These are phyloP conservation scores for Jacana jacana DNA, from an alignment of 2,113 vertebrate genomes.

Conservation along the genomic window DNA sequence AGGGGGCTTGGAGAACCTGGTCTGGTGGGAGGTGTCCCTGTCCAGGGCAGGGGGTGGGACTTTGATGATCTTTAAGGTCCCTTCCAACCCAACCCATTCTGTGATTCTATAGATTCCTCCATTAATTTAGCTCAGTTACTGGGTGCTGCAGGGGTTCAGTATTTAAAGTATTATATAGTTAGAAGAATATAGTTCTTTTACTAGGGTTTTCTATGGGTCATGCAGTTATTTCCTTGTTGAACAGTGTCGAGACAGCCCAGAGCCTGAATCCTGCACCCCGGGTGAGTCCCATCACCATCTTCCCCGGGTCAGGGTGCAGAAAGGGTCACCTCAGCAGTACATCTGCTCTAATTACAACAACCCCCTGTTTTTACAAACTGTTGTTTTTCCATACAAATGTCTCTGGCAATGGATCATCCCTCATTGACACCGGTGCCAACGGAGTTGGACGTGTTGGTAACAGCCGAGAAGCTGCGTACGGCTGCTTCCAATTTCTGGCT, in stretches of 20 bases:
- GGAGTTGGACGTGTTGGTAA: neutral
- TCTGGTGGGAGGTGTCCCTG: neutral
- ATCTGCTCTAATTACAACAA: neutral
- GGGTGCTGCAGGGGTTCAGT: neutral
- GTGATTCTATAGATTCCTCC: neutral
- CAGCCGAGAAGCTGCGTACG: neutral
- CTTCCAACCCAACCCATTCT: neutral
- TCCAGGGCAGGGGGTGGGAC: neutral
- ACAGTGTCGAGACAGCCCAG: neutral
- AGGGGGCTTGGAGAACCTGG: neutral
- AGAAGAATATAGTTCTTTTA: neutral
- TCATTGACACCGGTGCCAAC: neutral
- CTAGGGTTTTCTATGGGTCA: neutral
- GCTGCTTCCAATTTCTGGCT: constrained; percentile 2
- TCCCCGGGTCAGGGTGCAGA: neutral
- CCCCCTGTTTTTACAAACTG: neutral
- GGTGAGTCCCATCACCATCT: neutral
- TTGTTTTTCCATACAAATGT: neutral
- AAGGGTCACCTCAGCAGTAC: neutral
- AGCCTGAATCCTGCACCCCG: neutral
- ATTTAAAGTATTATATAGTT: rapidly evolving
- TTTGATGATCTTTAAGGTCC: neutral
- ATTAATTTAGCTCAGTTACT: neutral
- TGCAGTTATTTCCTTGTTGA: too few species aligned
- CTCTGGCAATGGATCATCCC: neutral